Evolutionary conservation across 1,140 invertebrate genomes (phyloP).

Genomic region (Drosophila rhopaloa): DNA sequence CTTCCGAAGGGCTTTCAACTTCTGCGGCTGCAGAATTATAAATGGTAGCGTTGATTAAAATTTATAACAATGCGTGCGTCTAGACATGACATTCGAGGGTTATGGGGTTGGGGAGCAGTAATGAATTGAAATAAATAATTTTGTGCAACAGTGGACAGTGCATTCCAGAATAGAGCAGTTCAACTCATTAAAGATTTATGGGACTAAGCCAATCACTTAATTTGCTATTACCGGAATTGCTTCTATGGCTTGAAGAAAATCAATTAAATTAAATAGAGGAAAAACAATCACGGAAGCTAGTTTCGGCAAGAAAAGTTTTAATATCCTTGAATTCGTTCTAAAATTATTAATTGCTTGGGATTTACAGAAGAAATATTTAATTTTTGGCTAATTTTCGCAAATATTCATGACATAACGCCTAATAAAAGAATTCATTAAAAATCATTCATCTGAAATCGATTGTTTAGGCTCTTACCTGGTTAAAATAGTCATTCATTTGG

Average conservation of each 20-base stretch:
- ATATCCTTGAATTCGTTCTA: too few relatives aligned
- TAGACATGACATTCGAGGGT: conserved; percentile 16
- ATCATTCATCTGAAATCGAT: too few relatives aligned
- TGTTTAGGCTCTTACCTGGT: too few relatives aligned
- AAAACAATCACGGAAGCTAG: too few relatives aligned
- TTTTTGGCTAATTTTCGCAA: too few relatives aligned
- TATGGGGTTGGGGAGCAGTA: not conserved
- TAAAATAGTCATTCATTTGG: too few relatives aligned
- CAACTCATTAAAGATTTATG: not conserved
- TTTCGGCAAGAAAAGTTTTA: too few relatives aligned
- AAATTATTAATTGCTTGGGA: too few relatives aligned
- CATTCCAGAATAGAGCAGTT: not conserved
- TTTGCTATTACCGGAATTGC: not conserved
- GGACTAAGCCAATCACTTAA: not conserved
- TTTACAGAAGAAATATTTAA: too few relatives aligned
- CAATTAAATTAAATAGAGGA: too few relatives aligned
- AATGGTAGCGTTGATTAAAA: conserved; percentile 48
- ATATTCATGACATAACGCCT: too few relatives aligned
- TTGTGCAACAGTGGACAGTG: not conserved
- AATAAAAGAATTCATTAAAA: too few relatives aligned
- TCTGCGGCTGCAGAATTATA: conserved; percentile 33
- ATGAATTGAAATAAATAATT: conserved; percentile 26
- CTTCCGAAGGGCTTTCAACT: conserved; percentile 13
- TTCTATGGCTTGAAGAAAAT: not conserved
- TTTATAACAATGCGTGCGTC: conserved; percentile 36